Percentiles rank a stretch among this genome's conserved stretches.
Conservation (phyloP, 2,797 vertebrate genomes). For the Emydoidea blandingii region DNA sequence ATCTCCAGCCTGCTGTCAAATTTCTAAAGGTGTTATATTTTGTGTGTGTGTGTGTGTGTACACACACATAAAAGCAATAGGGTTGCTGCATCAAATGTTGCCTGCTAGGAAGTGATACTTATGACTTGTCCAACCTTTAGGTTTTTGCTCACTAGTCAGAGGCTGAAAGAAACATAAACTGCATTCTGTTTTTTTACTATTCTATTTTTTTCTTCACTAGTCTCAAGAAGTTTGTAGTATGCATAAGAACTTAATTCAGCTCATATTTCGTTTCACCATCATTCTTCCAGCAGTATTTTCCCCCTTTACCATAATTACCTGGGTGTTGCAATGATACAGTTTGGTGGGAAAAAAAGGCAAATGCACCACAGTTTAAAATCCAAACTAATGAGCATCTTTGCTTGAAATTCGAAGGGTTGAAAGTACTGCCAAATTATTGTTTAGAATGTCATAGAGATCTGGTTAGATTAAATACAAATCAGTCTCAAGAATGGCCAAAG, state of each 20-base stretch:
- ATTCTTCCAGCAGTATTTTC: neutral
- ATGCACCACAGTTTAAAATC: neutral
- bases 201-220: neutral
- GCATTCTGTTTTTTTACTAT: neutral
- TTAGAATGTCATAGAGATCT: neutral
- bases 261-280: neutral
- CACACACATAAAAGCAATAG: neutral
- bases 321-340: neutral
- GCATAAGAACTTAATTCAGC: neutral
- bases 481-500: neutral
- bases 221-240: neutral
- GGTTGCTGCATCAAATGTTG: neutral
- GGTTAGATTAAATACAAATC: neutral
- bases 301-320: neutral
- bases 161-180: neutral
- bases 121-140: neutral
- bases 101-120: neutral
- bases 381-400: neutral
- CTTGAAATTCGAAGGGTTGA: neutral
- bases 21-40: neutral
- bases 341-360: neutral
- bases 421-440: neutral
- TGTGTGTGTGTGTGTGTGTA: neutral
- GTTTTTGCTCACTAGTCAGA: neutral
- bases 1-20: slow-evolving; percentile 9